Base-by-base conservation (phyloP, 2,113 vertebrate species). In the Toxotes jaculatrix region DNA sequence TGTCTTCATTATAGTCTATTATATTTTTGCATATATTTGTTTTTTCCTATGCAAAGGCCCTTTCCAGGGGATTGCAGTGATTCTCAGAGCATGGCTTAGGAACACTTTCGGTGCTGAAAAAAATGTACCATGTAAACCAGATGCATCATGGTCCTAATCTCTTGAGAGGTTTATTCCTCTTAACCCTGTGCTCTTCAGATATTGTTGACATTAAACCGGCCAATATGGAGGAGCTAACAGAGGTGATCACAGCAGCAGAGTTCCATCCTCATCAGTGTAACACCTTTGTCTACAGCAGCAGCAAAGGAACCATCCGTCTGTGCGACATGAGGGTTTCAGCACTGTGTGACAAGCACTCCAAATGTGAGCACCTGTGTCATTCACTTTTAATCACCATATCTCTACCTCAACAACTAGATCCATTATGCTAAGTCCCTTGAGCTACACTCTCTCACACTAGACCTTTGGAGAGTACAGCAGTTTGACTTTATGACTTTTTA, bases 211-310 rank as follows among this genome's bases (percentile, higher is more conserved):
- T 99, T 85, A 99, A 99, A 88, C 98, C 98, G 57, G 96, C 97
- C 94, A 99, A 99, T 94, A 99, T 99, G 98, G 98, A 99, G 88
- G 98, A 99, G 93, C 94, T 99, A 57, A 99, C 98, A 0, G 98
- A 99, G 93, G 98, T 99, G 93, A 99, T 99, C 87, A 99, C 98
- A 0, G 98, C 98, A 0, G 97, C 97, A 0, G 98, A 99, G 93
- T 99, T 99, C 89, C 98, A 99, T 80, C 98, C 98, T 1, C 96
- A 97, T 88, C 97, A 98, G 94, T 99, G 98, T 85, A 99, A 97
- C 91, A 99, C 97, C 0, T 98, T 99, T 3, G 98, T 99, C 10
- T 99, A 99, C 95, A 99, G 98, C 96, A 99, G 98, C 95, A 99
- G 98, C 91, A 99, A 99, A 95, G 98, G 98, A 85, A 99, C 97